A percentile compares a stretch with the other conserved stretches of the same genome.
Conservation (phyloP, 2,797 vertebrate species). For the Sebastes umbrosus region DNA sequence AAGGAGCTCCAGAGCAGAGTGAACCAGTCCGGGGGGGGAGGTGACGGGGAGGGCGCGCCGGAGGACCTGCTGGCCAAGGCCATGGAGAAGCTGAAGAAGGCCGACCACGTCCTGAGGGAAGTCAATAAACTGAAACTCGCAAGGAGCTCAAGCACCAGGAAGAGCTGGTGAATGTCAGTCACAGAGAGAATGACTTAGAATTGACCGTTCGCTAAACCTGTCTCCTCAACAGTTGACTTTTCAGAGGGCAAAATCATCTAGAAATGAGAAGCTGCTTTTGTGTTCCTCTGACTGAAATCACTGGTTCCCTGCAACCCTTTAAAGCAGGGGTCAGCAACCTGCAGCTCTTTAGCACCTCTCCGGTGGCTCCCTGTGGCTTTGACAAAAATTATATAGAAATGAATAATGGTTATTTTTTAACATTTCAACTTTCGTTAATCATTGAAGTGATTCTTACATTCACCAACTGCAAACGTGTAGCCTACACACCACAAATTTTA, state of each 20-base stretch:
- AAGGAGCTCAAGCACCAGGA: constrained; percentile 73
- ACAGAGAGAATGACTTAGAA: not conserved
- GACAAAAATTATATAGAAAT: too few relatives aligned
- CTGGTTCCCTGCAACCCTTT: not conserved
- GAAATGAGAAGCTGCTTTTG: not conserved
- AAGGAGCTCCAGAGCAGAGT: constrained; percentile 84
- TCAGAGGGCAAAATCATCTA: not conserved
- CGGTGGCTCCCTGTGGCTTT: too few relatives aligned
- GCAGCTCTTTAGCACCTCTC: too few relatives aligned
- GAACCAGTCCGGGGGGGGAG: constrained; percentile 15
- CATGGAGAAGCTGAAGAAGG: constrained; percentile 90
- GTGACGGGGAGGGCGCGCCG: constrained; percentile 49
- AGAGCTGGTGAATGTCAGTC: constrained; percentile 73
- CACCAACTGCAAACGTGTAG: too few relatives aligned
- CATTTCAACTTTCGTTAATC: too few relatives aligned
- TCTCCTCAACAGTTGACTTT: not conserved
- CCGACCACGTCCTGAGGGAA: constrained; percentile 89
- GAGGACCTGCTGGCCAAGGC: constrained; percentile 87
- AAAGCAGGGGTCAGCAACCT: too few relatives aligned
- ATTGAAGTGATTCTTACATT: too few relatives aligned
- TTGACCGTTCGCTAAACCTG: not conserved
- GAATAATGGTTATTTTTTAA: too few relatives aligned
- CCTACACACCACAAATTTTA: too few relatives aligned
- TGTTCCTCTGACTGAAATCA: not conserved
- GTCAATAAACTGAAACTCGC: constrained; percentile 79